Conservation (phyloP, 2,797 vertebrate genomes). For the Aratinga solstitialis region DNA sequence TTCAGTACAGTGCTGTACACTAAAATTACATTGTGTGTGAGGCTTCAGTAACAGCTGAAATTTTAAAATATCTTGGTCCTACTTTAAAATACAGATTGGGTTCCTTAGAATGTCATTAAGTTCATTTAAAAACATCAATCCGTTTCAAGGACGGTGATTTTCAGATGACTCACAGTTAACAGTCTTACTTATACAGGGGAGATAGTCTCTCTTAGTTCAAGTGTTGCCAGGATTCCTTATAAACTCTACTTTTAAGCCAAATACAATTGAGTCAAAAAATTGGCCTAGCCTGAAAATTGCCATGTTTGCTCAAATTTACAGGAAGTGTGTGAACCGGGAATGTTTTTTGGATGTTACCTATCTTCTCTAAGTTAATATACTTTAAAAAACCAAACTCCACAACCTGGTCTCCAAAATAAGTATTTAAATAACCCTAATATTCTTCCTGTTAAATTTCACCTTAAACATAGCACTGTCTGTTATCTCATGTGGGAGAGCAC, state of each 20-base stretch:
- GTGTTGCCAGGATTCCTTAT: constrained; percentile 17
- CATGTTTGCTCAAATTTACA: constrained; percentile 35
- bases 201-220: constrained; percentile 18
- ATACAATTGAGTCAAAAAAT: constrained; percentile 37
- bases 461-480: neutral
- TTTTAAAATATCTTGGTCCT: neutral
- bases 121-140: neutral
- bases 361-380: neutral
- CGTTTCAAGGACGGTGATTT: constrained; percentile 5
- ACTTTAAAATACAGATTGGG: constrained; percentile 7
- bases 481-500: neutral
- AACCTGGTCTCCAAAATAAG: neutral
- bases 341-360: neutral
- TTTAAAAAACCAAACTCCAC: neutral
- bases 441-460: neutral
- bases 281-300: neutral
- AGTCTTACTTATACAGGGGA: constrained; percentile 10
- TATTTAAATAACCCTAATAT: neutral
- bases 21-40: neutral
- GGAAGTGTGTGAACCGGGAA: constrained; percentile 28
- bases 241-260: constrained; percentile 31
- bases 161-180: constrained; percentile 38
- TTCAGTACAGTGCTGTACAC: neutral
- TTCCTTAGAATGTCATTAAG: constrained; percentile 17
- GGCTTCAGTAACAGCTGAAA: neutral